Base-by-base conservation (phyloP, 2,888 invertebrate genomes). In the Bedellia somnulentella region DNA sequence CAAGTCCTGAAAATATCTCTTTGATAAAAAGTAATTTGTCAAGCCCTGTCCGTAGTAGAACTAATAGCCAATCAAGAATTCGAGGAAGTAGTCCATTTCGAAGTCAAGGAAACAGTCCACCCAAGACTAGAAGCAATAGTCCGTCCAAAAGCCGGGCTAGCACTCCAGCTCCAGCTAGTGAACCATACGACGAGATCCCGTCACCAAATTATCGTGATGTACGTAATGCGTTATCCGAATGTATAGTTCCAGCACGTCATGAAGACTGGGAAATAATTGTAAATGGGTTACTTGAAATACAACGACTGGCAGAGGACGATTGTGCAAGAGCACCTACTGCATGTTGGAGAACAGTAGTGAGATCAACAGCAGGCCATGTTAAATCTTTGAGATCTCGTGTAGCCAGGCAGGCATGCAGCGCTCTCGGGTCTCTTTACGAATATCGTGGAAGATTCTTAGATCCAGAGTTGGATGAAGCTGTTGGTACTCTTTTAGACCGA, bases 331-430 rank as follows among this genome's bases (percentile, higher is more conserved):
- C 89, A 35, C 87, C 87, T 27, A 80, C 85, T 14, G 76, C 84
- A 14, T 85, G 83, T 39, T 73, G 75, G 57, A 78, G 86, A 5
- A 80, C 82, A 37, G 70, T 91, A 18, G 83, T 87, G 1, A 78
- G 86, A n/a, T 78, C 82, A 35, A 60, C 93, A 14, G 83, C 89
- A 1, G 78, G 81, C 36, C 87, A 94, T 48, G 86, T 93, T 27
- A 87, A 87, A 41, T 97, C 94, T 59, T 77, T 98, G 36, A 80
- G 98, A 14, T 97, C 97, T 0, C 92, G 95, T 53, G 95, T 95
- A 0, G 87, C 96, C 0, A 80, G 96, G 27, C 82, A 88, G 3
- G 94, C 96, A 10, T 93, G 97, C 49, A 79, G 85, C 36, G 83
- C 89, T 5, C 77, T 94, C 24, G 85, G 86, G 1, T 87, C 93